These are phyloP conservation scores for Chelonus insularis DNA, from an alignment of 1,140 invertebrate genomes.

Conservation along the genomic window DNA sequence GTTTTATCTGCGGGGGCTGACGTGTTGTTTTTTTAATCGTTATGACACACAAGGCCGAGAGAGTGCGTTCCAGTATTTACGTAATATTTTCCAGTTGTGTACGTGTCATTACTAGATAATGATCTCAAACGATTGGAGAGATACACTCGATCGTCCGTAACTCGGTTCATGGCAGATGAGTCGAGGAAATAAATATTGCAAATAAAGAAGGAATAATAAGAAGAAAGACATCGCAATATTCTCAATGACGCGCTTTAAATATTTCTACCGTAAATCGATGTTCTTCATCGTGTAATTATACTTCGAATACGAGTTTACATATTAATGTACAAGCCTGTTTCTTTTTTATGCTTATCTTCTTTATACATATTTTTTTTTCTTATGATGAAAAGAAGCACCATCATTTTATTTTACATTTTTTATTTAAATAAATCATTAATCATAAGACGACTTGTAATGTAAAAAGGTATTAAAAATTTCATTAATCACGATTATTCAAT, in stretches of 20 bases:
- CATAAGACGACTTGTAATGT: no score
- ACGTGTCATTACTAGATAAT: not conserved
- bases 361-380: slow-evolving; percentile 17
- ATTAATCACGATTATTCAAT: no score
- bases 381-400: no score
- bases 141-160: not conserved
- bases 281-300: slow-evolving; percentile 29
- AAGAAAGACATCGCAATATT: no score
- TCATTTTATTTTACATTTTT: no score
- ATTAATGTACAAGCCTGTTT: not conserved
- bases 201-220: slow-evolving; percentile 13
- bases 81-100: not conserved
- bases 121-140: not conserved
- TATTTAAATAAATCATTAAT: no score
- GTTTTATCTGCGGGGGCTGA: no score
- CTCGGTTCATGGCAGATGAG: not conserved
- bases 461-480: no score
- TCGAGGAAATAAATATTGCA: not conserved
- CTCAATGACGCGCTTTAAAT: not conserved
- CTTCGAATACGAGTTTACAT: slow-evolving; percentile 10
- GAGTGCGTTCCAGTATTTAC: slow-evolving; percentile 4
- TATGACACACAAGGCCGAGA: not conserved
- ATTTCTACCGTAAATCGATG: slow-evolving; percentile 28
- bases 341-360: slow-evolving; percentile 18
- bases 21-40: not conserved